Evolutionary conservation across 2,113 vertebrate species (phyloP).

Genomic region (Nyctibius bracteatus): DNA sequence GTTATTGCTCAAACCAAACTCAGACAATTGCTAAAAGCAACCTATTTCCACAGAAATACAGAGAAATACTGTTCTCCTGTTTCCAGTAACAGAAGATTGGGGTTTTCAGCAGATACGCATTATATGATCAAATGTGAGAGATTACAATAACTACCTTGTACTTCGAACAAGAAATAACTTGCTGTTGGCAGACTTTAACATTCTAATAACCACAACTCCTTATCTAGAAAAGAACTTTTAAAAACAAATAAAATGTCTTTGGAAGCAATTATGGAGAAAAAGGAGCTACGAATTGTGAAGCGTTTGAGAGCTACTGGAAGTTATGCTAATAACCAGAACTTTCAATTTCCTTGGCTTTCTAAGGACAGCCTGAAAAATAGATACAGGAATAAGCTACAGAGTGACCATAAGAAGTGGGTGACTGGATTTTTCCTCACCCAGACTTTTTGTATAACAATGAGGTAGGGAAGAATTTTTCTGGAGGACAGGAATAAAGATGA

Average conservation of each 20-base stretch:
- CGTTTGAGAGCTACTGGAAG: background rate
- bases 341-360: background rate
- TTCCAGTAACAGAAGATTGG: background rate
- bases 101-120: background rate
- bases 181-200: background rate
- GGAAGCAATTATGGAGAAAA: background rate
- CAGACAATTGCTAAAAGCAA: background rate
- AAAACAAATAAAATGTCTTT: background rate
- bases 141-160: conserved; percentile 11
- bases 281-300: background rate
- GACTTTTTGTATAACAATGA: background rate
- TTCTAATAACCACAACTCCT: background rate
- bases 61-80: background rate
- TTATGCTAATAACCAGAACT: background rate
- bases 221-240: background rate
- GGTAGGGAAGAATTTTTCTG: background rate
- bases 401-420: background rate
- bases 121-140: background rate
- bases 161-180: background rate
- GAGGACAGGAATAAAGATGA: background rate
- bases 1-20: background rate
- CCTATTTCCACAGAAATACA: background rate
- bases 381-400: background rate
- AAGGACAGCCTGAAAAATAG: background rate
- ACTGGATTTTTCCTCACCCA: background rate